A percentile compares a stretch with the other conserved stretches of the same genome.
Conservation (phyloP, 2,888 invertebrate species). For the Strigamia crassipes region DNA sequence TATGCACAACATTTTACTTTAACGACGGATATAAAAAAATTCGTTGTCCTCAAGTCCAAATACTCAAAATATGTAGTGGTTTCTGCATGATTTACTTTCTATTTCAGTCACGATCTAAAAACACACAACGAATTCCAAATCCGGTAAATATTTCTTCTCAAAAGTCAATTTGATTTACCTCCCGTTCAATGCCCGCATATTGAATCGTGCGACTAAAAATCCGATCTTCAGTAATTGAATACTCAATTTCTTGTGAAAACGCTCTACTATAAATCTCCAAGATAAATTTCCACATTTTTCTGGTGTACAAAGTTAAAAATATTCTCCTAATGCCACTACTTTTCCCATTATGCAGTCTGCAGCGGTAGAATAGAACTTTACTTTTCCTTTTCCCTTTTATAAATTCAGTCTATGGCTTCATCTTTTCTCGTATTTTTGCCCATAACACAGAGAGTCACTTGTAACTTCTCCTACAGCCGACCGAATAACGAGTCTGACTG, state of each 20-base stretch:
- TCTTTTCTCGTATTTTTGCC: not conserved
- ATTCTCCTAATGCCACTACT: not conserved
- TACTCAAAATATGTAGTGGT: not conserved
- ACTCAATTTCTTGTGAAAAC: not conserved
- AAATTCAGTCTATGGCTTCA: not conserved
- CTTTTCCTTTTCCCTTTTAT: not conserved
- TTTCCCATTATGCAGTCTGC: not conserved
- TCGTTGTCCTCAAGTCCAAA: too few relatives aligned
- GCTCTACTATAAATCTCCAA: not conserved
- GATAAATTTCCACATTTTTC: not conserved
- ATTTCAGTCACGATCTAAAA: not conserved
- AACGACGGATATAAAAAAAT: too few relatives aligned
- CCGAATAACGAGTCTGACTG: constrained; percentile 27
- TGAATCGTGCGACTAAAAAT: not conserved
- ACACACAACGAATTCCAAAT: not conserved
- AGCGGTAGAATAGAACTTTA: not conserved
- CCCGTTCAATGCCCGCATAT: not conserved
- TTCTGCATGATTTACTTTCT: not conserved
- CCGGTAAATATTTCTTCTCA: not conserved
- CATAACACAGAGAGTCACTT: constrained; percentile 23
- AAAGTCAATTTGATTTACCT: not conserved
- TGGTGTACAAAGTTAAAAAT: not conserved
- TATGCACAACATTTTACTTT: too few relatives aligned
- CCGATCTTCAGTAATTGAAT: not conserved
- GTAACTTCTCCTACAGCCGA: not conserved